Evolutionary conservation across 2,888 invertebrate species (phyloP).

Genomic region (Amphipoea lucens): DNA sequence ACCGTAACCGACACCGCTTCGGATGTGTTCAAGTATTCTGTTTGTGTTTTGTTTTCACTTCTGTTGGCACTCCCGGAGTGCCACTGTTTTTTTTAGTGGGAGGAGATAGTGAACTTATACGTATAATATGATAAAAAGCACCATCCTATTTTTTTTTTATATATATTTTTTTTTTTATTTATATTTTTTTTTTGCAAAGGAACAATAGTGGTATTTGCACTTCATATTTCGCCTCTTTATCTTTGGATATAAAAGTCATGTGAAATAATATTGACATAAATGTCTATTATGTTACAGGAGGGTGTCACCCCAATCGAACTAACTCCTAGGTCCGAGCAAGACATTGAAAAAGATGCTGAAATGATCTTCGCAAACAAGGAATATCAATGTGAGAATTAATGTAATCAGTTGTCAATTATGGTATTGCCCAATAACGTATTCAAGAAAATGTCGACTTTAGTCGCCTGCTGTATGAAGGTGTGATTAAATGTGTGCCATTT

Average conservation of each 20-base stretch:
- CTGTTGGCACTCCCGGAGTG: too few relatives aligned
- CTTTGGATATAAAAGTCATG: neutral
- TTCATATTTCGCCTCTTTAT: neutral
- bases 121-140: neutral
- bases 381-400: slow-evolving; percentile 78
- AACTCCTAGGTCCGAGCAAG: slow-evolving; percentile 74
- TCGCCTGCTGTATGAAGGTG: neutral
- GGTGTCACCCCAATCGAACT: slow-evolving; percentile 81
- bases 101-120: neutral
- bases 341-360: slow-evolving; percentile 79
- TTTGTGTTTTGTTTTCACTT: too few relatives aligned
- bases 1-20: too few relatives aligned
- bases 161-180: too few relatives aligned
- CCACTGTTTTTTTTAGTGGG: neutral
- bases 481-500: neutral
- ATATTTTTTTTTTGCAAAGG: too few relatives aligned
- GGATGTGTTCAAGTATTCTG: too few relatives aligned
- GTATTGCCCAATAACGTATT: neutral
- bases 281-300: slow-evolving; percentile 73
- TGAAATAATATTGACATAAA: neutral
- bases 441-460: neutral
- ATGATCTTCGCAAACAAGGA: slow-evolving; percentile 72
- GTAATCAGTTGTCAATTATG: neutral
- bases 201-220: neutral
- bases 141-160: too few relatives aligned